Evolutionary conservation across 2,113 vertebrate species (phyloP).

Genomic region (Neolamprologus tretocephalus): DNA sequence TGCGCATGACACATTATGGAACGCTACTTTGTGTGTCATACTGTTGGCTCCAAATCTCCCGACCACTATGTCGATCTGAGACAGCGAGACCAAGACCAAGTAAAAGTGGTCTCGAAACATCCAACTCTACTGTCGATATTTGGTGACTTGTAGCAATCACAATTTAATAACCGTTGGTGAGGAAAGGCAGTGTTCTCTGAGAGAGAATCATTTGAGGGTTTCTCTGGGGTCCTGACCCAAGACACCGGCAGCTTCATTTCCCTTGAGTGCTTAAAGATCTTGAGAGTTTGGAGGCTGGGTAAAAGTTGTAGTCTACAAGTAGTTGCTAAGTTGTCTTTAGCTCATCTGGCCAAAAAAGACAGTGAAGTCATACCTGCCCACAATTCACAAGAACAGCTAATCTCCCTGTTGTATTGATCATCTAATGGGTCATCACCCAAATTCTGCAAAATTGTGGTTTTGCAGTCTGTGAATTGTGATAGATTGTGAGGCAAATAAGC

Average conservation of each 20-base stretch:
- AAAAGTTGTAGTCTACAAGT: background rate
- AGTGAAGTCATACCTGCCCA: background rate
- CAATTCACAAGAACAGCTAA: background rate
- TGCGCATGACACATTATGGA: background rate
- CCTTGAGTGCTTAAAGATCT: background rate
- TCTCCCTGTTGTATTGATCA: background rate
- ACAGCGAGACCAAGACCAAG: background rate
- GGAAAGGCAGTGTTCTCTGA: background rate
- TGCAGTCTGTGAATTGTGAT: background rate
- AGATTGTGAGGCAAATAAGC: background rate
- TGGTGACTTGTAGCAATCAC: background rate
- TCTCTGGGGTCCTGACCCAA: background rate
- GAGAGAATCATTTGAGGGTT: background rate
- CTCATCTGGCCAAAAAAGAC: background rate
- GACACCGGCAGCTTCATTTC: background rate
- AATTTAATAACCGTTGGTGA: background rate
- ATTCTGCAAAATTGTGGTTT: background rate
- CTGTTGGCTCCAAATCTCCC: no score
- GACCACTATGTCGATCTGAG: background rate
- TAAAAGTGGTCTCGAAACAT: background rate
- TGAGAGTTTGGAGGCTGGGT: background rate
- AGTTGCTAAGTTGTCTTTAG: background rate
- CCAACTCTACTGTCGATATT: background rate
- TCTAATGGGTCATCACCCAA: background rate
- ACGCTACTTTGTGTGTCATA: rapidly evolving